A percentile compares a stretch with the other conserved stretches of the same genome.
phyloP scores from a whole-genome alignment of 2,888 invertebrate species.

The Rhimphoctona megacephalus region DNA sequence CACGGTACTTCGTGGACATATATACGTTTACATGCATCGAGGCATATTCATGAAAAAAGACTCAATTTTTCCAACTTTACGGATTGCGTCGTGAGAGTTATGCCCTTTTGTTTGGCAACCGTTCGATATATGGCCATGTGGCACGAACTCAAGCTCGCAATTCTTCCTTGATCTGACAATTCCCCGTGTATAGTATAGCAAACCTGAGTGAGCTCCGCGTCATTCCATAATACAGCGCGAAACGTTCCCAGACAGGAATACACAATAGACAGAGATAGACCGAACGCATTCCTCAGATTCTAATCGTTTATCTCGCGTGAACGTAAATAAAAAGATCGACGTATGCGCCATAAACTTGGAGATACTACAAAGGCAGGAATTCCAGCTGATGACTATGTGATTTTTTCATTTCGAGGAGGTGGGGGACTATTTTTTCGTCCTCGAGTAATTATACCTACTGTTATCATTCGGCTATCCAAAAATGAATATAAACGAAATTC shows the following conservation, averaged over 20 bases:
- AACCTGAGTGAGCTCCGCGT: conserved; percentile 26
- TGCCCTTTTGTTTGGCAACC: conserved; percentile 9
- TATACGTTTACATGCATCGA: background rate
- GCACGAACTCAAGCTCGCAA: conserved; percentile 21
- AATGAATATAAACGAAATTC: background rate
- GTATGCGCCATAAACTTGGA: background rate
- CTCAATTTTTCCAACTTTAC: background rate
- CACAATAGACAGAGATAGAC: conserved; percentile 40
- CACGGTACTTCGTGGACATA: conserved; percentile 38
- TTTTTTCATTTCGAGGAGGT: background rate
- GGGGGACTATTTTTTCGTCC: background rate
- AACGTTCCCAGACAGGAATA: conserved; percentile 18
- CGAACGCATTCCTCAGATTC: conserved; percentile 57
- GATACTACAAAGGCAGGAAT: background rate
- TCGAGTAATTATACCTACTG: background rate
- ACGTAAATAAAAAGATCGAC: conserved; percentile 6
- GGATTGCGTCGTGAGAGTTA: background rate
- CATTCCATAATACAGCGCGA: conserved; percentile 35
- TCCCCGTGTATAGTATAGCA: background rate
- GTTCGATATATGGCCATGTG: background rate
- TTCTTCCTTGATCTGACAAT: conserved; percentile 45
- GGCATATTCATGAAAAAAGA: background rate
- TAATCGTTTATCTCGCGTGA: conserved; percentile 37
- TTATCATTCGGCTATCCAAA: background rate
- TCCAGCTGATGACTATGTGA: background rate